phyloP scores from a whole-genome alignment of 2,797 vertebrate genomes.

The Sparus aurata region DNA sequence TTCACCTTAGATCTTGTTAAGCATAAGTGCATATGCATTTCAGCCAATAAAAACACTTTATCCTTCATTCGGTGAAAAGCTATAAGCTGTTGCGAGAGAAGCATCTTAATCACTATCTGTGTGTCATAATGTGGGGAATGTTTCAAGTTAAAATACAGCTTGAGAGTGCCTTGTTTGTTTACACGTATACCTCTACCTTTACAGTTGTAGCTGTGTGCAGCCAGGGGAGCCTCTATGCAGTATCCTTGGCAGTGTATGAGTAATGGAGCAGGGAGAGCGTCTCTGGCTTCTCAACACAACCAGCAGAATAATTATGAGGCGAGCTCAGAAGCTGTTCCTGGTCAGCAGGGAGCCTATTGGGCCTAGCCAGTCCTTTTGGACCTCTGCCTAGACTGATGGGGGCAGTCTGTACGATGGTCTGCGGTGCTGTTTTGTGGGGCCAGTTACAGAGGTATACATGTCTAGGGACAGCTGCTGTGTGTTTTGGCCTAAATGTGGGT shows the following conservation, averaged over 20 bases:
- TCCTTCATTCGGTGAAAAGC: slow-evolving; percentile 26
- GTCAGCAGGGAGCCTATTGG: slow-evolving; percentile 52
- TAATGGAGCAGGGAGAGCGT: slow-evolving; percentile 70
- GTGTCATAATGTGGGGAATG: slow-evolving; percentile 8
- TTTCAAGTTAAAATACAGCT: slow-evolving; percentile 30
- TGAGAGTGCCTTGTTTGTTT: slow-evolving; percentile 43
- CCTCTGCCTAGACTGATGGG: slow-evolving; percentile 60
- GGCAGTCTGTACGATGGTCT: slow-evolving; percentile 48
- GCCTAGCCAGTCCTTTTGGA: slow-evolving; percentile 57
- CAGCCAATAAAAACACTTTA: not conserved
- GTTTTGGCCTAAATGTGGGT: slow-evolving; percentile 21
- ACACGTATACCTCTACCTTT: slow-evolving; percentile 35
- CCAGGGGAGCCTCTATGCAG: slow-evolving; percentile 57
- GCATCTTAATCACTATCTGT: slow-evolving; percentile 8
- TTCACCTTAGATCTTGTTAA: slow-evolving; percentile 10
- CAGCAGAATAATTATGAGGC: slow-evolving; percentile 79
- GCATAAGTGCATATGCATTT: not conserved
- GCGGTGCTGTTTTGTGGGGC: slow-evolving; percentile 34
- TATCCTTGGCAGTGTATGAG: slow-evolving; percentile 73
- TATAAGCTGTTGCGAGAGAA: slow-evolving; percentile 21
- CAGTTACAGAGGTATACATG: slow-evolving; percentile 28
- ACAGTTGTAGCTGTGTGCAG: slow-evolving; percentile 43
- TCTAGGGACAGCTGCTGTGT: slow-evolving; percentile 1
- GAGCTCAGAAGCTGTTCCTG: slow-evolving; percentile 54
- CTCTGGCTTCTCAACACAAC: slow-evolving; percentile 70